Conservation (phyloP, 2,888 invertebrate genomes). For the Aphrophora alni region DNA sequence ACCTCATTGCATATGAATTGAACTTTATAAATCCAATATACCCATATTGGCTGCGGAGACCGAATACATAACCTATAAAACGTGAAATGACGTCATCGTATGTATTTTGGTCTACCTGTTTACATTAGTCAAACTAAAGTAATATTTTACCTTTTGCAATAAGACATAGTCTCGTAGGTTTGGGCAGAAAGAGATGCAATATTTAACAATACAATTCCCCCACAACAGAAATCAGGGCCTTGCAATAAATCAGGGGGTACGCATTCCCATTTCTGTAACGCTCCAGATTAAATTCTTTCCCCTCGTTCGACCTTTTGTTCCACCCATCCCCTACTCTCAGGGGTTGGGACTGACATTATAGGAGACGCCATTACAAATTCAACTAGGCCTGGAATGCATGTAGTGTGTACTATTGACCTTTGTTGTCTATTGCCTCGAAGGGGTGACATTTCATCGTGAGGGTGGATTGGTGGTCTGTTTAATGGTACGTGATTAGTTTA, state of each 20-base stretch:
- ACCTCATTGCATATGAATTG: neutral
- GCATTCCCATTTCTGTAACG: neutral
- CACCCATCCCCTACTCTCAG: neutral
- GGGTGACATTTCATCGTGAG: neutral
- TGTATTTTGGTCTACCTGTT: neutral
- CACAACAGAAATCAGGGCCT: neutral
- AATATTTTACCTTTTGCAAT: neutral
- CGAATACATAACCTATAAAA: neutral
- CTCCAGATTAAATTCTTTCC: slow-evolving; percentile 2
- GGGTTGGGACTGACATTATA: slow-evolving; percentile 1
- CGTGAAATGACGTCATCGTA: neutral
- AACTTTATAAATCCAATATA: neutral
- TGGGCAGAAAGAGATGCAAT: neutral
- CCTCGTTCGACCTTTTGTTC: neutral
- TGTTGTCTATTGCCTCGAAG: neutral
- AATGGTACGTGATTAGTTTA: neutral
- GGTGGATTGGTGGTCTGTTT: neutral
- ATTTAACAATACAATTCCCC: neutral
- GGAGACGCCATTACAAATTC: slow-evolving; percentile 2
- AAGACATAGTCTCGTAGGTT: neutral
- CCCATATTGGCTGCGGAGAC: neutral
- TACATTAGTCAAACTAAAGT: neutral
- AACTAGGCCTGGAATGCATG: neutral
- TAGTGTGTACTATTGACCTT: slow-evolving; percentile 2
- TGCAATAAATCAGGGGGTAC: neutral